Evolutionary conservation across 2,888 invertebrate species (phyloP).

Genomic region (Erebia palarica): DNA sequence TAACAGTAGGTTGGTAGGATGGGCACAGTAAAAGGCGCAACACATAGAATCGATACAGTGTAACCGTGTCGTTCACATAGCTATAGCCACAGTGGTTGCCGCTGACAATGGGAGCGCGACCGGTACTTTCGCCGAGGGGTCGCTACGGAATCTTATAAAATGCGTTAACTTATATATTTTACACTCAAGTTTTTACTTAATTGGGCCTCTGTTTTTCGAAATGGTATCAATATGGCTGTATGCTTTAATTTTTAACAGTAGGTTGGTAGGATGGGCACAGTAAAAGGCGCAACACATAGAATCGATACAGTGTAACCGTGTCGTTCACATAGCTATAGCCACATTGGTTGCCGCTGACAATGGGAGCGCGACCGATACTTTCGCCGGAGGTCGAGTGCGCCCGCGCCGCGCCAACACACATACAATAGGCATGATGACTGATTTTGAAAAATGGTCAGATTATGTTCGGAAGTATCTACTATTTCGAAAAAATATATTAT

Average conservation of each 20-base stretch:
- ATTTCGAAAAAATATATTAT: too few relatives aligned
- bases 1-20: neutral
- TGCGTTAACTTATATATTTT: neutral
- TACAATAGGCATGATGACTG: slow-evolving; percentile 7
- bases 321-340: neutral
- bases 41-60: neutral
- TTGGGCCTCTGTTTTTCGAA: too few relatives aligned
- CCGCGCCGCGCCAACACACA: neutral
- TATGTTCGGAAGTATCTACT: too few relatives aligned
- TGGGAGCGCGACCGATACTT: slow-evolving; percentile 62
- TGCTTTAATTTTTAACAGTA: neutral
- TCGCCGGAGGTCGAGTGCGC: slow-evolving; percentile 45
- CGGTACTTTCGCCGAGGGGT: slow-evolving; percentile 56
- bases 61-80: neutral
- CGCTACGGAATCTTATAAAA: too few relatives aligned
- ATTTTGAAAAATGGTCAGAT: too few relatives aligned
- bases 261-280: neutral
- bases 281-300: neutral
- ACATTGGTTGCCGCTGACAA: slow-evolving; percentile 39
- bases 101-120: slow-evolving; percentile 57
- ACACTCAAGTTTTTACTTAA: too few relatives aligned
- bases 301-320: neutral
- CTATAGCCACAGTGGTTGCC: neutral
- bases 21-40: neutral
- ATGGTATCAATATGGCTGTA: too few relatives aligned